phyloP scores from a whole-genome alignment of 2,797 vertebrate species.

The Acrocephalus scirpaceus region DNA sequence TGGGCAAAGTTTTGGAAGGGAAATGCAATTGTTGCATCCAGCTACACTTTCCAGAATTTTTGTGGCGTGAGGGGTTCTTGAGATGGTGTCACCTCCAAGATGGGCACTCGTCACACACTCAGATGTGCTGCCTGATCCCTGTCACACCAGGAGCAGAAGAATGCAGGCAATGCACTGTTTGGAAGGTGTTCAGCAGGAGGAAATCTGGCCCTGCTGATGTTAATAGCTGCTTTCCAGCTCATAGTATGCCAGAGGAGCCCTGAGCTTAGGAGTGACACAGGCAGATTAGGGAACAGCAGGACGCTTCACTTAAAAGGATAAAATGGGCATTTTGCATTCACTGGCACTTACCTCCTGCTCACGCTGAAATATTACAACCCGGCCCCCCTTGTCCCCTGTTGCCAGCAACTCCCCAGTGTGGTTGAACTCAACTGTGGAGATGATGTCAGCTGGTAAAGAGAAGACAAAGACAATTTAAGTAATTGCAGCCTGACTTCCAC shows the following conservation, averaged over 20 bases:
- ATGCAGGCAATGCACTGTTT: not conserved
- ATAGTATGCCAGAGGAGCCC: slow-evolving; percentile 46
- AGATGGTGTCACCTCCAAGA: not conserved
- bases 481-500: slow-evolving; percentile 56
- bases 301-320: slow-evolving; percentile 65
- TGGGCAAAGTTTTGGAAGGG: not conserved
- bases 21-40: accelerated
- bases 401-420: slow-evolving; percentile 96
- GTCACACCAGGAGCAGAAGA: not conserved
- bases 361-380: slow-evolving; percentile 97
- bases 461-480: slow-evolving; percentile 81
- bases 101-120: accelerated
- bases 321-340: slow-evolving; percentile 71
- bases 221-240: slow-evolving; percentile 52
- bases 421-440: slow-evolving; percentile 99
- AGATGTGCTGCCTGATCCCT: not conserved
- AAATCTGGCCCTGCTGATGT: not conserved
- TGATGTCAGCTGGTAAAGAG: slow-evolving; percentile 92
- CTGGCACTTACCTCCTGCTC: slow-evolving; percentile 91
- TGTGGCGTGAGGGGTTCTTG: not conserved
- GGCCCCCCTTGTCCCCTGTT: slow-evolving; percentile 96
- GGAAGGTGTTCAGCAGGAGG: not conserved
- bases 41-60: accelerated
- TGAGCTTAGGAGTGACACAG: slow-evolving; percentile 50
- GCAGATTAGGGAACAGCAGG: slow-evolving; percentile 72